Evolutionary conservation across 1,140 invertebrate genomes (phyloP).

Genomic region (Cyclargus thomasi): DNA sequence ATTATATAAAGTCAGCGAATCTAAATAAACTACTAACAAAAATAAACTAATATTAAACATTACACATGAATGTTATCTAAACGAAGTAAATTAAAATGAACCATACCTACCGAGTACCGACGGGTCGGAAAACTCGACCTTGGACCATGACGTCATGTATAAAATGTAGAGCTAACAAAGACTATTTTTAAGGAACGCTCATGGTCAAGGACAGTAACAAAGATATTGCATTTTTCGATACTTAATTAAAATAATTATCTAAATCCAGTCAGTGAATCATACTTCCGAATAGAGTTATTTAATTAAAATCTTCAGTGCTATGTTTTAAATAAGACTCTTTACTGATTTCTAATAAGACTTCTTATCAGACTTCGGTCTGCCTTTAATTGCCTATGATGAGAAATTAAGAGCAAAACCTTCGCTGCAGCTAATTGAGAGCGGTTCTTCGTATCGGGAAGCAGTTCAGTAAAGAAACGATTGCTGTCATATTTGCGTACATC

Average conservation of each 20-base stretch:
- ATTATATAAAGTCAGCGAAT: background rate
- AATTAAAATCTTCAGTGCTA: background rate
- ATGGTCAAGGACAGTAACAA: background rate
- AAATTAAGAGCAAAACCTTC: conserved; percentile 1
- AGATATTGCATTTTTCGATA: background rate
- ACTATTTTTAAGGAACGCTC: background rate
- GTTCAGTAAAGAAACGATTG: background rate
- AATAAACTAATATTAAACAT: background rate
- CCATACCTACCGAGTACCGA: background rate
- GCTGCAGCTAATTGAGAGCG: background rate
- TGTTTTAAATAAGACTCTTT: background rate
- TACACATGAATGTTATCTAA: background rate
- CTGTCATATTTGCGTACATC: conserved; percentile 17
- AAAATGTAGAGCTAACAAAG: background rate
- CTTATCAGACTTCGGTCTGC: background rate
- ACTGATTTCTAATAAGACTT: background rate
- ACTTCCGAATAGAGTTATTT: background rate
- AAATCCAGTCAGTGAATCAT: background rate
- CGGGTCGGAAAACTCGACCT: background rate
- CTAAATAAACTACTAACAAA: background rate
- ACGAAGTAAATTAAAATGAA: conserved; percentile 1
- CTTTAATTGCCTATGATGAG: conserved; percentile 8
- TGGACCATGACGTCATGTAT: background rate
- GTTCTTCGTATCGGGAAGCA: conserved; percentile 11
- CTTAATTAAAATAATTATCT: too few relatives aligned